Base-by-base conservation (phyloP, 1,140 invertebrate species). In the Hylyphantes graminicola region DNA sequence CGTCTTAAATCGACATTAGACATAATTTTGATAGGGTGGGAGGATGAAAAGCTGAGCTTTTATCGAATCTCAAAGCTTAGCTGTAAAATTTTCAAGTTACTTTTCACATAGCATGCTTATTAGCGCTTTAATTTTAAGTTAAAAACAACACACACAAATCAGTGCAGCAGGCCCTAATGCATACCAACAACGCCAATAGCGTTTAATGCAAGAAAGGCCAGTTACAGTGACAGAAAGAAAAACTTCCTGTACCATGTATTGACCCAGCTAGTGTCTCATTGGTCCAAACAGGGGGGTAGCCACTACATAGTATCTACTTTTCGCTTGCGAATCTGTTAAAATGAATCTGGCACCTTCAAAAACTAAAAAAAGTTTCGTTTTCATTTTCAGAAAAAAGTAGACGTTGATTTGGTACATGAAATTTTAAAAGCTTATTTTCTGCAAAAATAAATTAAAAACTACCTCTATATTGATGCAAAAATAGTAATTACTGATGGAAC, bases 141-240 rank as follows among this genome's bases (percentile, higher is more conserved):
- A 83, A 83, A 83, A 83, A 83, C 80, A 83, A 83, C 80, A 83
- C 80, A 82, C 51, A 83, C 68, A 83, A 83, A 83, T 83, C 80
- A 83, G 80, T 83, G 80, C 80, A 83, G 72, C 80, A 79, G 64
- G 65, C 75, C 53, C 68, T 83, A 83, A 74, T 67, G 72, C 80
- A 83, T 70, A 83, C 72, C 72, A 83, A 82, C 80, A 83, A 83
- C 80, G 80, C 80, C 80, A 83, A 83, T 83, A 83, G 80, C 80
- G 80, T 83, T 81, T 83, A 83, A 75, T 65, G 68, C 70, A 21
- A 75, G 70, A 57, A 73, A 75, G 68, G 59, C 57, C 80, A 83
- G 80, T 83, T 83, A 83, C 80, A 83, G 80, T 83, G 80, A 83
- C 65, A 83, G 57, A 83, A 83, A 83, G 72, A 83, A 83, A 81